These are phyloP conservation scores for Coelinius sp. DNA, from an alignment of 2,888 invertebrate genomes.

Conservation along the genomic window DNA sequence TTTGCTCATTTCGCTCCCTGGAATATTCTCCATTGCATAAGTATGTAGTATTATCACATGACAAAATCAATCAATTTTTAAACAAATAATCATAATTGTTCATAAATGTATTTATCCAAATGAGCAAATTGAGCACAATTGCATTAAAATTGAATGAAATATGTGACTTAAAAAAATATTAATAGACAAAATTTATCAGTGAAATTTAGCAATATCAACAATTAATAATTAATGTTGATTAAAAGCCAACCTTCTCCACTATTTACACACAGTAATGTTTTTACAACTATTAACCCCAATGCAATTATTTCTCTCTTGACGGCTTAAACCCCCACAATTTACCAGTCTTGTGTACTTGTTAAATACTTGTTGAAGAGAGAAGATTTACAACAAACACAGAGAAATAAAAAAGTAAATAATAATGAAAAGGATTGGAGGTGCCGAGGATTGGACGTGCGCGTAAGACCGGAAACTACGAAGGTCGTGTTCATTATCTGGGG, in stretches of 20 bases:
- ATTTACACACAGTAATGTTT: slow-evolving; percentile 1
- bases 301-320: not conserved
- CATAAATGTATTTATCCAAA: no score
- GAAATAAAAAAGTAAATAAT: not conserved
- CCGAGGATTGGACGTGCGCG: slow-evolving; percentile 26
- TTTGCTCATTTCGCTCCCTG: no score
- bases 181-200: no score
- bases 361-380: not conserved
- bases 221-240: no score
- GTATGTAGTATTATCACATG: no score
- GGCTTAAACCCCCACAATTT: not conserved
- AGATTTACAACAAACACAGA: not conserved
- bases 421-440: not conserved
- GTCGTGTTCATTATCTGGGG: slow-evolving; percentile 42
- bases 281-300: not conserved
- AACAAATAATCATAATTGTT: no score
- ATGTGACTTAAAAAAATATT: no score
- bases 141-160: no score
- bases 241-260: not conserved
- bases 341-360: not conserved
- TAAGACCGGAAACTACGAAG: slow-evolving; percentile 57
- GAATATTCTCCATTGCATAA: no score
- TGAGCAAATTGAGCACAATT: no score
- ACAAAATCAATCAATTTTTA: no score
- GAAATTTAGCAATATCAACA: no score